These are phyloP conservation scores for Bovichtus variegatus DNA, from an alignment of 2,797 vertebrate species.

Conservation along the genomic window DNA sequence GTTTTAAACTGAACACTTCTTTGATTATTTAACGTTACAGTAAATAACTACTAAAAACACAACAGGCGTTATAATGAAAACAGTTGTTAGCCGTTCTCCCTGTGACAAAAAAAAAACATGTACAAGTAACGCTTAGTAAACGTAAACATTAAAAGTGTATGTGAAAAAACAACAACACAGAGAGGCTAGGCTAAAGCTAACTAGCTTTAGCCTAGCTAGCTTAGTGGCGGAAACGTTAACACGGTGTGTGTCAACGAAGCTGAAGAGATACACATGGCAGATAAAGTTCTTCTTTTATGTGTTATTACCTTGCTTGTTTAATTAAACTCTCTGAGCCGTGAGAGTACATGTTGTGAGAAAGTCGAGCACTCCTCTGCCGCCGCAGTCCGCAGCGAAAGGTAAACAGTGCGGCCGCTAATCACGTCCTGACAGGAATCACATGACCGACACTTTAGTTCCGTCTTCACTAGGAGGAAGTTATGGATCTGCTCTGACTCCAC, in stretches of 20 bases:
- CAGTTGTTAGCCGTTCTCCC: rapidly evolving
- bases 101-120: no score
- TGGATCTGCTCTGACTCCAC: no score
- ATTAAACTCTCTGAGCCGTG: constrained; percentile 85
- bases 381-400: constrained; percentile 33
- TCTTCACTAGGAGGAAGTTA: neutral
- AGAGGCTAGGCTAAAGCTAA: neutral
- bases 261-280: neutral
- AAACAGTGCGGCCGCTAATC: constrained; percentile 66
- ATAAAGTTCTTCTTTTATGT: rapidly evolving
- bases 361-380: neutral
- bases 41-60: neutral
- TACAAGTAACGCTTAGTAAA: neutral
- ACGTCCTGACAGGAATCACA: constrained; percentile 70
- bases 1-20: neutral
- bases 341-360: constrained; percentile 78
- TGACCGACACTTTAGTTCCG: constrained; percentile 75
- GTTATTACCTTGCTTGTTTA: constrained; percentile 85
- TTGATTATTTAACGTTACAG: no score
- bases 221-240: neutral
- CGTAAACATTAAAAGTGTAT: neutral
- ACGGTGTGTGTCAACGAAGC: neutral
- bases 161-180: neutral
- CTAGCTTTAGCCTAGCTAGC: constrained; percentile 20
- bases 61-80: rapidly evolving